phyloP scores from a whole-genome alignment of 2,113 vertebrate genomes.

The Pleuronectes platessa region DNA sequence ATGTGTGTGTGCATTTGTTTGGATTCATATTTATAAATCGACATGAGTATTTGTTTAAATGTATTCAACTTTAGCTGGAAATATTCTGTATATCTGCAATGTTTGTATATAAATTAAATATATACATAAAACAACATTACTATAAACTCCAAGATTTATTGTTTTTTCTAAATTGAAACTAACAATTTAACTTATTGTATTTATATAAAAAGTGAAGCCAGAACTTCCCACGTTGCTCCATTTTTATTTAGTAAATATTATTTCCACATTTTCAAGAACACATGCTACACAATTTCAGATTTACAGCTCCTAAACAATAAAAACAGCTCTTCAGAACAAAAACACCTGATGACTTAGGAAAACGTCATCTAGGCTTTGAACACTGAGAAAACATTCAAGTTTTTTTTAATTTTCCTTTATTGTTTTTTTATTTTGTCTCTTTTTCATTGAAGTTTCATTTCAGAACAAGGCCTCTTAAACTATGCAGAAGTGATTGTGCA shows the following conservation, averaged over 20 bases:
- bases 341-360: slow-evolving; percentile 68
- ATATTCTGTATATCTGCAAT: no score
- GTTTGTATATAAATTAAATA: no score
- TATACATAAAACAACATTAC: no score
- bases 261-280: slow-evolving; percentile 81
- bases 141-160: no score
- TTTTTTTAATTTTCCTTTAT: slow-evolving; percentile 48
- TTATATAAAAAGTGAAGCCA: not conserved
- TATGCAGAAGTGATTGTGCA: slow-evolving; percentile 84
- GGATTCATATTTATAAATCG: no score
- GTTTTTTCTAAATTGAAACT: no score
- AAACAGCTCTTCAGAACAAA: slow-evolving; percentile 71
- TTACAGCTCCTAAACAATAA: slow-evolving; percentile 75
- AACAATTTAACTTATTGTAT: no score
- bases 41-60: no score
- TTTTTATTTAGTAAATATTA: slow-evolving; percentile 84
- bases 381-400: slow-evolving; percentile 83
- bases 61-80: no score
- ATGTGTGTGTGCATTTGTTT: no score
- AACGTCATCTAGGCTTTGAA: slow-evolving; percentile 71
- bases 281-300: slow-evolving; percentile 82
- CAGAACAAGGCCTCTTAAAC: slow-evolving; percentile 80
- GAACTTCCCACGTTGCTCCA: slow-evolving; percentile 37
- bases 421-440: slow-evolving; percentile 3
- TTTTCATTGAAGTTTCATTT: slow-evolving; percentile 54